Conservation (phyloP, 2,797 vertebrate genomes). For the Helostoma temminkii region DNA sequence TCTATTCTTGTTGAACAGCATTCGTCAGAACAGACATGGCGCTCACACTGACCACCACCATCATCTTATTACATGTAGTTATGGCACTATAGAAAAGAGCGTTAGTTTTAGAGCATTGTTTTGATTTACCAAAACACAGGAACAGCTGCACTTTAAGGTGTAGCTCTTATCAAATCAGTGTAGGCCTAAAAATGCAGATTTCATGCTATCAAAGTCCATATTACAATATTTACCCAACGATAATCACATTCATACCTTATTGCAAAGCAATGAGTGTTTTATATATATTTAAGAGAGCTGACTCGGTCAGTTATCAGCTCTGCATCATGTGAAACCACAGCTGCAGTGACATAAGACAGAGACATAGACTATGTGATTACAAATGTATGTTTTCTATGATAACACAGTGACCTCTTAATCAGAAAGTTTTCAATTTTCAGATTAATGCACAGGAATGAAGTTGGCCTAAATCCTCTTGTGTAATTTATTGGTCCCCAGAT, state of each 20-base stretch:
- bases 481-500: conserved; percentile 56
- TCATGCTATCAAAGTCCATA: conserved; percentile 42
- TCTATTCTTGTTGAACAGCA: conserved; percentile 16
- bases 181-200: conserved; percentile 29
- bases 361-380: conserved; percentile 50
- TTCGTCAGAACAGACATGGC: conserved; percentile 15
- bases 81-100: neutral
- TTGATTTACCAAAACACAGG: conserved; percentile 16
- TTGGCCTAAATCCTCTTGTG: conserved; percentile 41
- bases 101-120: conserved; percentile 15
- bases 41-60: neutral
- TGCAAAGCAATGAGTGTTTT: conserved; percentile 64
- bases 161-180: conserved; percentile 39
- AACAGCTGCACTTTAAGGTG: conserved; percentile 1
- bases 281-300: conserved; percentile 40
- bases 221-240: conserved; percentile 73
- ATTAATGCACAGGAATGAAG: conserved; percentile 53
- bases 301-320: conserved; percentile 62
- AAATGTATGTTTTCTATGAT: conserved; percentile 74
- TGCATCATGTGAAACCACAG: conserved; percentile 61
- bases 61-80: neutral
- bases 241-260: conserved; percentile 58
- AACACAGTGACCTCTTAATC: conserved; percentile 68
- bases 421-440: conserved; percentile 57
- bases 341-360: conserved; percentile 68